Evolutionary conservation across 2,113 vertebrate genomes (phyloP).

Genomic region (Hippoglossus stenolepis): DNA sequence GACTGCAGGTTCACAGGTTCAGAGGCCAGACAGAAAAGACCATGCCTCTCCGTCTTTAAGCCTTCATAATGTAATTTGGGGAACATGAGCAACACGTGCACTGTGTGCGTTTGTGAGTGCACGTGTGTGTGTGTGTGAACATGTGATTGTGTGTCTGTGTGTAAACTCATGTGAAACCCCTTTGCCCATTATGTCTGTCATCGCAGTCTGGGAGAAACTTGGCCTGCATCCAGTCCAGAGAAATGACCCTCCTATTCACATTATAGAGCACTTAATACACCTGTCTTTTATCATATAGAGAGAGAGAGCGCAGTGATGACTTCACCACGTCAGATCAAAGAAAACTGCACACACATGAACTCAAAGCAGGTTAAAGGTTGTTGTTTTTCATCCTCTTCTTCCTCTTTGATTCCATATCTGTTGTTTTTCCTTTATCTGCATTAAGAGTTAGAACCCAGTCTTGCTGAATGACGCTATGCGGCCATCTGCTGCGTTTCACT

Average conservation of each 20-base stretch:
- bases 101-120: slow-evolving; percentile 10
- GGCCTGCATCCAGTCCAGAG: slow-evolving; percentile 34
- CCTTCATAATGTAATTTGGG: slow-evolving; percentile 48
- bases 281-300: slow-evolving; percentile 37
- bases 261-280: slow-evolving; percentile 50
- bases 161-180: slow-evolving; percentile 24
- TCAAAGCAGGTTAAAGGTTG: not conserved
- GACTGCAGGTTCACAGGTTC: slow-evolving; percentile 33
- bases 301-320: slow-evolving; percentile 14
- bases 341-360: not conserved
- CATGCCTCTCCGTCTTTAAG: slow-evolving; percentile 26
- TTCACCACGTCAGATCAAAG: slow-evolving; percentile 36
- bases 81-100: slow-evolving; percentile 23
- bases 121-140: not conserved
- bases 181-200: slow-evolving; percentile 58
- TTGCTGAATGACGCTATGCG: slow-evolving; percentile 12
- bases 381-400: not conserved
- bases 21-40: slow-evolving; percentile 30
- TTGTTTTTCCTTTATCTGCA: slow-evolving; percentile 5
- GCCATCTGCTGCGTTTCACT: slow-evolving; percentile 45
- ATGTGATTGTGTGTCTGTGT: slow-evolving; percentile 20
- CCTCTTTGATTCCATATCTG: slow-evolving; percentile 8
- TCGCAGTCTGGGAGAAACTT: slow-evolving; percentile 54
- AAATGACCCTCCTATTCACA: slow-evolving; percentile 44
- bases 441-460: not conserved